Percentiles rank a stretch among this genome's conserved stretches.
These are phyloP conservation scores for Pantherophis vulpinus DNA, from an alignment of 2,797 vertebrate genomes.

Conservation along the genomic window DNA sequence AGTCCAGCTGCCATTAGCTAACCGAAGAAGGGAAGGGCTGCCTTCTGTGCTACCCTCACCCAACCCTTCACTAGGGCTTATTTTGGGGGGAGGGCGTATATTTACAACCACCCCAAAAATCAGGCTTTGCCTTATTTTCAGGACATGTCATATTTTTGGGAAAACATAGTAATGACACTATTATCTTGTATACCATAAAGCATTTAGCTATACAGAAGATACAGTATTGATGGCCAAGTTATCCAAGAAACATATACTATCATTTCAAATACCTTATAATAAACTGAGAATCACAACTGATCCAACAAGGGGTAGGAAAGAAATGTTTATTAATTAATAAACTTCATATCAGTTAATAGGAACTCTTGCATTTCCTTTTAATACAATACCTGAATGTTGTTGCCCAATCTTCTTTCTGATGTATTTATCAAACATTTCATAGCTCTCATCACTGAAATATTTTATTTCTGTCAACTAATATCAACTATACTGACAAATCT, in stretches of 20 bases:
- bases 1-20: no score
- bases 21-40: no score
- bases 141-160: no score
- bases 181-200: neutral
- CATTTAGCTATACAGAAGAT: neutral
- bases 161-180: neutral
- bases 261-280: neutral
- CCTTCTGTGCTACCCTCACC: no score
- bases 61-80: no score
- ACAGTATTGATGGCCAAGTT: neutral
- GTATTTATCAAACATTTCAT: slow-evolving; percentile 33
- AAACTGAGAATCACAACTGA: neutral
- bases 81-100: no score
- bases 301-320: neutral
- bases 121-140: no score
- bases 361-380: neutral
- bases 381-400: neutral
- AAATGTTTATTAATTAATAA: neutral
- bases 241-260: neutral
- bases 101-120: no score
- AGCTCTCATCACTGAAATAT: slow-evolving; percentile 28
- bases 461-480: slow-evolving; percentile 41
- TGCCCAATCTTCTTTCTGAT: slow-evolving; percentile 14
- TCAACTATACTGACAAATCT: slow-evolving; percentile 40
- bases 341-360: neutral